phyloP scores from a whole-genome alignment of 1,140 invertebrate genomes.

The Oreohelix idahoensis region DNA sequence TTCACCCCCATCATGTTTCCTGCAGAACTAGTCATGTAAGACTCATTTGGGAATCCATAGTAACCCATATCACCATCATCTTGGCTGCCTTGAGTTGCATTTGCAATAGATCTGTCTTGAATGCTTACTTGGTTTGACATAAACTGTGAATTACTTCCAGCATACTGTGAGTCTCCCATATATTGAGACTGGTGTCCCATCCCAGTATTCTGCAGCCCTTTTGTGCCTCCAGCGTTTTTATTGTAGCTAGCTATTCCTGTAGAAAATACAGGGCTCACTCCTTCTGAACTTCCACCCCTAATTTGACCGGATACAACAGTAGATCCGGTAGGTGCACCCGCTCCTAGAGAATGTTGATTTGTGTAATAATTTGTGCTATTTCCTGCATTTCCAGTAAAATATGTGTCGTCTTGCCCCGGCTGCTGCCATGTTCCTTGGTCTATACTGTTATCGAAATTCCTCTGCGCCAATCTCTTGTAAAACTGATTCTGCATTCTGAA shows the following conservation, averaged over 20 bases:
- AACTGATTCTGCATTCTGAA: slow-evolving; percentile 11
- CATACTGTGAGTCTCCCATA: not conserved
- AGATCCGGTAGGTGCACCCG: too few relatives aligned
- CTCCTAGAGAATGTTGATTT: not conserved
- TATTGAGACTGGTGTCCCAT: not conserved
- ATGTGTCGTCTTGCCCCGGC: not conserved
- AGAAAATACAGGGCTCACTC: not conserved
- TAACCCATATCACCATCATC: not conserved
- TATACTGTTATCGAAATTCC: too few relatives aligned
- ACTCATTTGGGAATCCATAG: slow-evolving; percentile 24
- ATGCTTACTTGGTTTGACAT: not conserved
- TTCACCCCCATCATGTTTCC: not conserved
- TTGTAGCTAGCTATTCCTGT: not conserved
- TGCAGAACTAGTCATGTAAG: slow-evolving; percentile 6
- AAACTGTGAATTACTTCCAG: not conserved
- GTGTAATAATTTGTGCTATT: not conserved
- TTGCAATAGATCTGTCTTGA: slow-evolving; percentile 1
- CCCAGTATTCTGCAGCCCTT: not conserved
- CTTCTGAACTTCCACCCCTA: not conserved
- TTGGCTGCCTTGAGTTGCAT: not conserved
- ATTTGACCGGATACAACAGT: not conserved
- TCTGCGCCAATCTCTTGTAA: not conserved
- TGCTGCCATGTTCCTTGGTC: slow-evolving; percentile 15
- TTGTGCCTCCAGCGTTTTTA: not conserved
- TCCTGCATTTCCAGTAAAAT: not conserved